A percentile compares a stretch with the other conserved stretches of the same genome.
These are phyloP conservation scores for Percina caprodes DNA, from an alignment of 2,113 vertebrate genomes.

Conservation along the genomic window DNA sequence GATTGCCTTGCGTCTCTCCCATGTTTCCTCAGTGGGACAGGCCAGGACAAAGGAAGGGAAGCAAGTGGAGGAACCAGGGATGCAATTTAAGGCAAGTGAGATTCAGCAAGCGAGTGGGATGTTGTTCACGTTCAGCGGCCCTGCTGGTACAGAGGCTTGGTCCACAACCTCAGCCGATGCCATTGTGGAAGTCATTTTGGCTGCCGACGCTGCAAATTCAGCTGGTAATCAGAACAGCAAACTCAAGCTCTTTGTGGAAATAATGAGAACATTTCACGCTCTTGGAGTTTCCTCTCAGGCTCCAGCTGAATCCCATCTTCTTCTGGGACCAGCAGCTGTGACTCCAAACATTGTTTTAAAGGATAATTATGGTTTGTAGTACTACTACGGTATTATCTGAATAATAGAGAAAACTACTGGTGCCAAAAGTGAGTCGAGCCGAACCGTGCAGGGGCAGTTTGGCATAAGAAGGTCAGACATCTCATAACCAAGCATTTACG, in stretches of 20 bases:
- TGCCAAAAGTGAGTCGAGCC: too few species aligned
- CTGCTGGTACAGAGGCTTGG: not conserved
- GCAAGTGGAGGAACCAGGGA: too few species aligned
- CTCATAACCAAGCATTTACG: not conserved
- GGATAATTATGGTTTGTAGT: too few species aligned
- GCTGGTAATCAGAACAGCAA: not conserved
- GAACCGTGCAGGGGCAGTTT: too few species aligned
- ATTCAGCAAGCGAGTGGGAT: not conserved
- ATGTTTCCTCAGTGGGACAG: too few species aligned
- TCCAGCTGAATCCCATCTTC: not conserved
- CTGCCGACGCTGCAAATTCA: not conserved
- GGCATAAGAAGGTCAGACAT: not conserved
- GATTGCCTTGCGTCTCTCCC: too few species aligned
- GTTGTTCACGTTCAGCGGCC: not conserved
- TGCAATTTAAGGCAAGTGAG: too few species aligned
- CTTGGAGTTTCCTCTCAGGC: not conserved
- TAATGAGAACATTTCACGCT: not conserved
- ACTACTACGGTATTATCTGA: too few species aligned
- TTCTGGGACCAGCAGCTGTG: too few species aligned
- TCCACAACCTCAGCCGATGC: slow-evolving; percentile 3
- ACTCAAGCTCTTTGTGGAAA: not conserved
- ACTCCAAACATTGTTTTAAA: too few species aligned
- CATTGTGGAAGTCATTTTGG: slow-evolving; percentile 9
- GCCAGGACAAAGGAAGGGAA: too few species aligned
- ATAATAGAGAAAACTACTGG: too few species aligned